Evolutionary conservation across 2,113 vertebrate genomes (phyloP).

Genomic region (Pseudorhombus dupliciocellatus): DNA sequence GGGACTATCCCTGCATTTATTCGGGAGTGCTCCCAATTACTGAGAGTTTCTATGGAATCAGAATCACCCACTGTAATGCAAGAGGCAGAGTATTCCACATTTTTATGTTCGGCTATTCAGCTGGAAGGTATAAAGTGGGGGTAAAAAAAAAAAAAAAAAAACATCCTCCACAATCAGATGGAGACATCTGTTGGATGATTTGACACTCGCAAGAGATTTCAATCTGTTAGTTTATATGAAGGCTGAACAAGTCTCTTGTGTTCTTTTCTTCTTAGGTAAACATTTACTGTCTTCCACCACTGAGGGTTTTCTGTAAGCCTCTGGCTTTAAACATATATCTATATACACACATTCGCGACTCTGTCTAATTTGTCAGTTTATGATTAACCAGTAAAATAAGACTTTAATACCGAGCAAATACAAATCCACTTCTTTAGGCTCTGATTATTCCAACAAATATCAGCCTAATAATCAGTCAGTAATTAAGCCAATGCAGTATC

Average conservation of each 20-base stretch:
- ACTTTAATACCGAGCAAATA: slow-evolving; percentile 53
- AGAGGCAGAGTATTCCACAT: slow-evolving; percentile 20
- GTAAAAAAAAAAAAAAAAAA: slow-evolving; percentile 26
- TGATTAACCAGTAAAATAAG: slow-evolving; percentile 46
- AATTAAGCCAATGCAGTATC: slow-evolving; percentile 76
- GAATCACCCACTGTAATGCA: slow-evolving; percentile 53
- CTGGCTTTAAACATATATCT: slow-evolving; percentile 17
- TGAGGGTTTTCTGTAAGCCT: slow-evolving; percentile 19
- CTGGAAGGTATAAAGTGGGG: slow-evolving; percentile 28
- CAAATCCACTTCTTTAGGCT: slow-evolving; percentile 64
- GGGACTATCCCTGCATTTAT: slow-evolving; percentile 59
- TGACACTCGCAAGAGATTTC: slow-evolving; percentile 52
- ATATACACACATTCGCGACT: slow-evolving; percentile 12
- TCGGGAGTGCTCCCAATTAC: slow-evolving; percentile 66
- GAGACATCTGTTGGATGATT: slow-evolving; percentile 65
- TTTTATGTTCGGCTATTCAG: slow-evolving; percentile 27
- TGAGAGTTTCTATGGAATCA: slow-evolving; percentile 54
- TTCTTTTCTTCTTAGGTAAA: slow-evolving; percentile 38
- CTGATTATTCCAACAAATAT: slow-evolving; percentile 74
- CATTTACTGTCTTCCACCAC: slow-evolving; percentile 14
- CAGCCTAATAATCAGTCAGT: slow-evolving; percentile 75
- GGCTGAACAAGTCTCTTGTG: slow-evolving; percentile 46
- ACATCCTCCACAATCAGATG: slow-evolving; percentile 52
- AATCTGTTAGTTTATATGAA: slow-evolving; percentile 40
- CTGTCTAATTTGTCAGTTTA: slow-evolving; percentile 49